Percentiles rank a stretch among this genome's conserved stretches.
phyloP scores from a whole-genome alignment of 2,797 vertebrate genomes.

The Gorsachius magnificus region DNA sequence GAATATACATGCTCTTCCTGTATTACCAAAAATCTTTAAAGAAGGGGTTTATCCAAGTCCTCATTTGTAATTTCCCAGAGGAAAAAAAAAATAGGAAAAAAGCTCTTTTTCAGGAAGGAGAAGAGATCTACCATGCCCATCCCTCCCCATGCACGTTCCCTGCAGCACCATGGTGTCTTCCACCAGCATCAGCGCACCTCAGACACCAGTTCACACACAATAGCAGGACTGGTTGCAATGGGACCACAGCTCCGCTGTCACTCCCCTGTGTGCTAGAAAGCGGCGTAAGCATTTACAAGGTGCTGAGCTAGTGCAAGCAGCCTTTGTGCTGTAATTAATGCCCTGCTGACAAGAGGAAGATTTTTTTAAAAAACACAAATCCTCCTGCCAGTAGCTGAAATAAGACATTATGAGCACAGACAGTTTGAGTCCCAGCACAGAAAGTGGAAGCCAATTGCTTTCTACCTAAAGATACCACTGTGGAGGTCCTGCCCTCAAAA shows the following conservation, averaged over 20 bases:
- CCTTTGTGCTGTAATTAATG: not conserved
- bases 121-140: not conserved
- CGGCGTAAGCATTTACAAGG: not conserved
- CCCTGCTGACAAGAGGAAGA: not conserved
- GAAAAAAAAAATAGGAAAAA: not conserved
- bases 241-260: not conserved
- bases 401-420: not conserved
- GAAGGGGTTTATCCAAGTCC: rapidly evolving
- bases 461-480: not conserved
- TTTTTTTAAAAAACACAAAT: not conserved
- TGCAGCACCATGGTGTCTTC: not conserved
- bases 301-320: not conserved
- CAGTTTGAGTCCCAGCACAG: not conserved
- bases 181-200: not conserved
- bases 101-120: not conserved
- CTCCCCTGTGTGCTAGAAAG: not conserved
- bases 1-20: not conserved
- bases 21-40: not conserved
- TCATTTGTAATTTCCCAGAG: not conserved
- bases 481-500: not conserved
- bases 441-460: not conserved
- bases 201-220: not conserved
- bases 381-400: not conserved
- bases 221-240: not conserved
- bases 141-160: not conserved